Conservation (phyloP, 2,113 vertebrate genomes). For the Noturus placidus region DNA sequence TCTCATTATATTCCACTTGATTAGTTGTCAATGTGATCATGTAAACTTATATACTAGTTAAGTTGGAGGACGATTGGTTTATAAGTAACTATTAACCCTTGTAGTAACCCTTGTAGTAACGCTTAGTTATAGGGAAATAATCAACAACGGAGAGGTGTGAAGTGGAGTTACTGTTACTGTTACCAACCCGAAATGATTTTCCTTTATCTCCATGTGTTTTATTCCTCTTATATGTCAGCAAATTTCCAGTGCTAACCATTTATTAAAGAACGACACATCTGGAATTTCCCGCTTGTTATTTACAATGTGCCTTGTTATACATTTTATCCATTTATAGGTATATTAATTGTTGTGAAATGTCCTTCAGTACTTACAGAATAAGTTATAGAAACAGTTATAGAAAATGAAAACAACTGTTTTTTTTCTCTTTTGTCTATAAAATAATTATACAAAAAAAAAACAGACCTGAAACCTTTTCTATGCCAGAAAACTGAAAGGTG, state of each 20-base stretch:
- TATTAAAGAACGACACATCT: neutral
- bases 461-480: too few relatives aligned
- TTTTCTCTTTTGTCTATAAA: too few relatives aligned
- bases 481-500: neutral
- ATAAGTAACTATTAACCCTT: neutral
- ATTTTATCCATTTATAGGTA: neutral
- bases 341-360: too few relatives aligned
- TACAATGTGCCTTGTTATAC: neutral
- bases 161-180: neutral
- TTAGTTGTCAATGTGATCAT: neutral
- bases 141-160: neutral
- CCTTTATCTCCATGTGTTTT: neutral
- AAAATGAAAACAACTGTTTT: too few relatives aligned
- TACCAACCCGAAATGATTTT: neutral
- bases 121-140: neutral
- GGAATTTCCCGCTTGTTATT: neutral
- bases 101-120: neutral
- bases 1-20: neutral
- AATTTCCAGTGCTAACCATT: neutral
- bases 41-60: neutral
- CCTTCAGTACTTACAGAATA: too few relatives aligned
- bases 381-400: too few relatives aligned
- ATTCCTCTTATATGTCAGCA: neutral
- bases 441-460: too few relatives aligned
- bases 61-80: neutral